Evolutionary conservation across 2,797 vertebrate species (phyloP), one percentile per base, ranked within the genome.

Genomic region (Coluber constrictor): DNA sequence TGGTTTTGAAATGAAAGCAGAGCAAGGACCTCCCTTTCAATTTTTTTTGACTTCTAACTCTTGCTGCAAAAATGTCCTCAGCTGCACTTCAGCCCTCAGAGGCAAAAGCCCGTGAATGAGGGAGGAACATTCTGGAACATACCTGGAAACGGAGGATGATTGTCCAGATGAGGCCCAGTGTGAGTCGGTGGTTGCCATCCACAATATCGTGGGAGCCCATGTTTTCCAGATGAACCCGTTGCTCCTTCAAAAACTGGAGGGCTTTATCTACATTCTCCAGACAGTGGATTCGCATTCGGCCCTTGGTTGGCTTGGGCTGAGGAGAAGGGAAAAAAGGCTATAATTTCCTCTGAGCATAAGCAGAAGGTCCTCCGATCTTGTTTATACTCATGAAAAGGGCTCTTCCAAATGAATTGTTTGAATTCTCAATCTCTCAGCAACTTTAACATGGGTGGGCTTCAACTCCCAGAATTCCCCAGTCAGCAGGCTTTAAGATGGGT

Each of bases 191-290:
- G 97, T 99, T 99, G 43, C 99, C 99, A 0, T 99, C 99, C 10
- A 99, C 99, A 5, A 99, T 99, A 95, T 99, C 99, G 23, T 99
- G 99, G 37, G 99, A 99, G 12, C 99, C 99, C 99, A 99, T 99
- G 94, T 99, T 99, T 96, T 99, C 99, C 95, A 99, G 95, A 92
- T 99, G 99, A 70, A 99, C 99, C 37, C 98, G 98, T 94, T 99
- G 99, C 97, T 99, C 99, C 95, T 99, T 99, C 70, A 99, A 98
- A 96, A 99, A 99, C 97, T 99, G 99, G 94, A 99, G 96, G 1
- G 99, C 99, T 97, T 99, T 99, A 95, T 99, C 99, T 79, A 99
- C 99, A 3, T 99, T 99, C 96, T 99, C 99, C 96, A 99, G 97
- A 95, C 99, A 99, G 97, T 99, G 99, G 96, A 99, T 99, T 87